Evolutionary conservation across 2,888 invertebrate genomes (phyloP), one percentile per base, ranked within the genome.

Genomic region (Anoncus sp.): DNA sequence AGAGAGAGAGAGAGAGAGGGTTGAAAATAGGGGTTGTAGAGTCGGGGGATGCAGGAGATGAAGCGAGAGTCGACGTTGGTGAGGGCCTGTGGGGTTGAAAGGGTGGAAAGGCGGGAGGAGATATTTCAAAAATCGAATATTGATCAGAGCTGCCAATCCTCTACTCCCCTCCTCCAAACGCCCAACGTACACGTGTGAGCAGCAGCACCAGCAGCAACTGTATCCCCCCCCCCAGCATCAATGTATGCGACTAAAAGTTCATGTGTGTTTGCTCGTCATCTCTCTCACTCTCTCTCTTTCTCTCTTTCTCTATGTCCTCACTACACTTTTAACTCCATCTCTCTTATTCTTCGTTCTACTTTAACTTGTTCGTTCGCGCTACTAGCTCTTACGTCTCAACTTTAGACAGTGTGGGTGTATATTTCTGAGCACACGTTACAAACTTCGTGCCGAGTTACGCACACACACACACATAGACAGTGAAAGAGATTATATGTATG

Each of bases 111-210:
- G 79, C 81, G 80, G 82, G 82, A 81, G 79, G 83, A 89, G 89
- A 90, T 90, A 90, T 89, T 90, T 90, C 90, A 90, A 90, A 90
- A 90, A 90, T 90, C 90, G 90, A 90, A 90, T 90, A 90, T 90
- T 90, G 90, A 90, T 90, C 90, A 90, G 90, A 87, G 87, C 89
- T 89, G 90, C 88, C 90, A 90, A 90, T 90, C 87, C 90, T 86
- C 88, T 87, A 86, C 87, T 85, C 87, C 86, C 87, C 27, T 24
- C n/a, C n/a, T 18, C 35, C 59, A 59, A 87, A 89, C 89, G 88
- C 87, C 63, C 75, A 57, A 12, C 7, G 18, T 47, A 60, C 63
- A 49, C 76, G 73, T 71, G 77, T 79, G 73, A 62, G 79, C 55
- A 73, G 62, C 66, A 49, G 63, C 57, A 38, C n/a, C 57, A 55